Conservation (phyloP, 2,113 vertebrate genomes). For the Camelus dromedarius region DNA sequence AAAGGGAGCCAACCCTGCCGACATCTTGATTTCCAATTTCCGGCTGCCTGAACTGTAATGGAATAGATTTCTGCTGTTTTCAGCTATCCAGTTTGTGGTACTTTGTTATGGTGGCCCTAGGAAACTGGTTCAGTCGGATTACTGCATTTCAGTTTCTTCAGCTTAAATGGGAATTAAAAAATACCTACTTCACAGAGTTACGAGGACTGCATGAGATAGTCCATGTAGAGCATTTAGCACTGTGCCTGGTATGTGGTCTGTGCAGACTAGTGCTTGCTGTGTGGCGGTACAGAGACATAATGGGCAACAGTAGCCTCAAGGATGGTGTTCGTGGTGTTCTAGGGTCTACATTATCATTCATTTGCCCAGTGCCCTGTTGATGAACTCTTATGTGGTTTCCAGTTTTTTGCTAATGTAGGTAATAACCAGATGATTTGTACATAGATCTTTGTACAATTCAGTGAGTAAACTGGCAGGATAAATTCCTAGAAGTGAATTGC, state of each 20-base stretch:
- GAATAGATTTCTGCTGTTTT: neutral
- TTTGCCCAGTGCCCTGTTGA: neutral
- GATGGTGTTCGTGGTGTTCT: neutral
- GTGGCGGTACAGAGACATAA: neutral
- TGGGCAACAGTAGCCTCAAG: neutral
- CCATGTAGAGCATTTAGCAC: neutral
- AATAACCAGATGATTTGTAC: neutral
- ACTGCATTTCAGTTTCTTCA: neutral
- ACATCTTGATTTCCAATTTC: neutral
- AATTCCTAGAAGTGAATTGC: slow-evolving; percentile 2
- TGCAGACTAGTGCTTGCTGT: neutral
- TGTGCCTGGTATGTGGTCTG: no score
- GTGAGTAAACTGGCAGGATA: neutral
- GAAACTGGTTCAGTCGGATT: neutral
- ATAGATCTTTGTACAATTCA: neutral
- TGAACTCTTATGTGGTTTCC: neutral
- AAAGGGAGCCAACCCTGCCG: neutral
- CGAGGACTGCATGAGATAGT: neutral
- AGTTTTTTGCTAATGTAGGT: neutral
- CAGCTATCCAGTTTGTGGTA: neutral
- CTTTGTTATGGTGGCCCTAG: neutral
- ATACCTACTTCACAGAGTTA: neutral
- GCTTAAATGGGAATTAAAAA: neutral
- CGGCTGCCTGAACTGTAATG: neutral
- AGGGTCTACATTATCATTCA: neutral